Conservation (phyloP, 1,140 invertebrate genomes). For the Saccostrea cuccullata region DNA sequence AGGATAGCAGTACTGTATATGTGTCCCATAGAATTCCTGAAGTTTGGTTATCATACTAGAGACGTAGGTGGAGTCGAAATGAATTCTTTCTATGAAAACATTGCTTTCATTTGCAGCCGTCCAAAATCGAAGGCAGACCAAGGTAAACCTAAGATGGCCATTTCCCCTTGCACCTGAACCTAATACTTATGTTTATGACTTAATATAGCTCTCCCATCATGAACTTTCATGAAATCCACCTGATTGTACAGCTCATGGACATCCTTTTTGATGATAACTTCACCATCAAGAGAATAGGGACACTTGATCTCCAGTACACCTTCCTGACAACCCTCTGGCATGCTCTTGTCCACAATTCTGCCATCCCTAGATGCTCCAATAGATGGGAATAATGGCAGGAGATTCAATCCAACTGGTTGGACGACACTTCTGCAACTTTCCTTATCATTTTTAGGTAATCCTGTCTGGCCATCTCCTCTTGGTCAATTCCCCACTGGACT, state of each 20-base stretch:
- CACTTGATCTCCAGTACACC: conserved; percentile 12
- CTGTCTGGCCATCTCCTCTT: too few relatives aligned
- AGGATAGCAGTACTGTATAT: too few relatives aligned
- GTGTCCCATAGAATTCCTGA: conserved; percentile 35
- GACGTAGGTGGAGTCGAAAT: conserved; percentile 39
- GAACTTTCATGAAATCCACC: not conserved
- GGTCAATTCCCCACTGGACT: too few relatives aligned
- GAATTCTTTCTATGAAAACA: conserved; percentile 44
- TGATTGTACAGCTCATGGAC: not conserved
- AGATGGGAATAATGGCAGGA: not conserved
- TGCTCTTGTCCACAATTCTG: not conserved
- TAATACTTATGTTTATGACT: conserved; percentile 38
- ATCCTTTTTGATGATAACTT: not conserved
- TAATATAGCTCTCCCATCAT: not conserved
- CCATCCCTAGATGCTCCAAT: conserved; percentile 7
- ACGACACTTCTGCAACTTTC: not conserved
- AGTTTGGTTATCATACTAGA: conserved; percentile 41
- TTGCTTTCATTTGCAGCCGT: conserved; percentile 39
- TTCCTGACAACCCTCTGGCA: conserved; percentile 1
- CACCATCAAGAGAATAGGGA: conserved; percentile 1
- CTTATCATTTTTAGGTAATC: too few relatives aligned
- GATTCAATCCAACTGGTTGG: not conserved
- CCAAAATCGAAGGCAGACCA: conserved; percentile 48
- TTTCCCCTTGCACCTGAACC: conserved; percentile 48
- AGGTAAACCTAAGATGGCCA: conserved; percentile 42